These are phyloP conservation scores for Rhynchophorus ferrugineus DNA, from an alignment of 1,140 invertebrate species.

Conservation along the genomic window DNA sequence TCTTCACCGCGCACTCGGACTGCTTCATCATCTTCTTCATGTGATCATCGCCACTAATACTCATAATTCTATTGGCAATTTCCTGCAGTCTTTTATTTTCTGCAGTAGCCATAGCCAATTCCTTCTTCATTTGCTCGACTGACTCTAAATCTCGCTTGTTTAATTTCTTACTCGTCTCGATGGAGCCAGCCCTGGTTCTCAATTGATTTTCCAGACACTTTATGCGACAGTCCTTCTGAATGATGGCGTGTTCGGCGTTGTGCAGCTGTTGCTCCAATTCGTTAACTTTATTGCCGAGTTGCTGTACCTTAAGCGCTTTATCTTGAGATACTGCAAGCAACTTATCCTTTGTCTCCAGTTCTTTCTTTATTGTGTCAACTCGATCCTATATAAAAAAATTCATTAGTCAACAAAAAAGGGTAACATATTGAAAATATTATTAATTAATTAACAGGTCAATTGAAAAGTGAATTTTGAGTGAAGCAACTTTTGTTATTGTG, in stretches of 20 bases:
- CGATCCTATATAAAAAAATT: conserved; percentile 5
- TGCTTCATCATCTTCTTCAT: conserved; percentile 28
- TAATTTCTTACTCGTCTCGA: conserved; percentile 7
- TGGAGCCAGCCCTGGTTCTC: conserved; percentile 3
- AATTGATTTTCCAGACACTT: conserved; percentile 17
- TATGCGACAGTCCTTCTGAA: conserved; percentile 20
- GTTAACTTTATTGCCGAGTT: conserved; percentile 13
- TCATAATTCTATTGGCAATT: conserved; percentile 25
- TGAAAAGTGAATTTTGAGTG: too few species aligned
- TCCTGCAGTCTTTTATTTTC: conserved; percentile 29
- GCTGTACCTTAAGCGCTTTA: conserved; percentile 6
- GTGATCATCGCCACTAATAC: conserved; percentile 27
- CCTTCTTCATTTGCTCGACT: conserved; percentile 20
- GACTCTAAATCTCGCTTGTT: conserved; percentile 16
- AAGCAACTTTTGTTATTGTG: too few species aligned
- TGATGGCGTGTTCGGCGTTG: conserved; percentile 13
- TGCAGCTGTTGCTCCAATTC: conserved; percentile 24
- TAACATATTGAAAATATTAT: too few species aligned
- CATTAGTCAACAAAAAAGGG: background rate
- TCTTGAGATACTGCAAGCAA: conserved; percentile 5
- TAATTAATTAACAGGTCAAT: too few species aligned
- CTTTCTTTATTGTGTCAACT: conserved; percentile 3
- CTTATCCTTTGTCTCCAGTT: conserved; percentile 6
- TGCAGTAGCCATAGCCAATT: conserved; percentile 20
- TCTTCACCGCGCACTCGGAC: conserved; percentile 28